Percentiles rank a stretch among this genome's conserved stretches.
Conservation (phyloP, 2,888 invertebrate genomes). For the Micoletzkya japonica region DNA sequence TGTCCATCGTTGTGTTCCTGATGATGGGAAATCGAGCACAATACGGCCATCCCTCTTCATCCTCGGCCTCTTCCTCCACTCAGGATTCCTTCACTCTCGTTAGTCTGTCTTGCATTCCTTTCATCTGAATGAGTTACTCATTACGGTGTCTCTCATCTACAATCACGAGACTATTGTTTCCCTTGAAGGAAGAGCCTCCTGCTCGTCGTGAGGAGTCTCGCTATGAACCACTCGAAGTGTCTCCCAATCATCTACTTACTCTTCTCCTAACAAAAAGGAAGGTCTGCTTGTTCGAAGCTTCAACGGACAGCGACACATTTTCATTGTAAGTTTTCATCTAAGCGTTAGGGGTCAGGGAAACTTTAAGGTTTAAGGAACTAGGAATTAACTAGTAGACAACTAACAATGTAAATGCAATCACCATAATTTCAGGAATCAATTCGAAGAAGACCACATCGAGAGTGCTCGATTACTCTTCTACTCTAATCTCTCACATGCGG, state of each 20-base stretch:
- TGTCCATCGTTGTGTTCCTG: conserved; percentile 8
- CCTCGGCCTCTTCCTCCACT: background rate
- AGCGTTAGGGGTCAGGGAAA: too few species aligned
- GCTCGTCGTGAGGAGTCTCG: background rate
- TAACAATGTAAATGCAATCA: background rate
- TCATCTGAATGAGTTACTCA: too few species aligned
- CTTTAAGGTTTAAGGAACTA: background rate
- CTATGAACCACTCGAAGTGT: conserved; percentile 42
- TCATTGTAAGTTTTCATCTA: conserved; percentile 37
- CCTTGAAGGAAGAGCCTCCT: conserved; percentile 1
- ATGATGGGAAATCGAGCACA: conserved; percentile 17
- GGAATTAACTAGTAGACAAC: too few species aligned
- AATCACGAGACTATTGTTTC: too few species aligned
- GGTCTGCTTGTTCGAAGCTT: conserved; percentile 54
- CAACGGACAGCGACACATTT: conserved; percentile 41
- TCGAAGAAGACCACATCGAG: conserved; percentile 52
- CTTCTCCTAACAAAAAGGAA: conserved; percentile 54
- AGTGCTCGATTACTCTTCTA: conserved; percentile 54
- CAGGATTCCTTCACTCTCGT: too few species aligned
- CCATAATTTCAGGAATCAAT: conserved; percentile 31
- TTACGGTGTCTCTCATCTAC: too few species aligned
- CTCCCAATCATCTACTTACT: conserved; percentile 52
- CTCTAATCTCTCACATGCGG: conserved; percentile 55
- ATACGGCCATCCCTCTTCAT: conserved; percentile 2
- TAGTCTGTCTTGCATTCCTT: background rate